phyloP scores from a whole-genome alignment of 1,140 invertebrate genomes.

The Sminthurides bifidus region DNA sequence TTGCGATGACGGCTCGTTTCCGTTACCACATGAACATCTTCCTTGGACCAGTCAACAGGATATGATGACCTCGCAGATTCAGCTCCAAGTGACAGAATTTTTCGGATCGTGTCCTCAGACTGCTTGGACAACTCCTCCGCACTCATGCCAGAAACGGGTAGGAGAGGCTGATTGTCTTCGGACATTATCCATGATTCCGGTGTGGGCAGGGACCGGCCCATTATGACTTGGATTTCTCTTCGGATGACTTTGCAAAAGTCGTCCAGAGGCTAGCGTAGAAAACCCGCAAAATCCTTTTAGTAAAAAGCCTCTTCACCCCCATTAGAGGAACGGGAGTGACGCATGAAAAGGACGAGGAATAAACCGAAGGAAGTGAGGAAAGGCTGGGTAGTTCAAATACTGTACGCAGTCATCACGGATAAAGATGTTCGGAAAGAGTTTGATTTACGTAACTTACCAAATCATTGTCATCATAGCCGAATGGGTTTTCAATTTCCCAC shows the following conservation, averaged over 20 bases:
- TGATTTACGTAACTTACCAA: constrained; percentile 23
- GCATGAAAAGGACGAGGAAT: no score
- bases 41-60: no score
- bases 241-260: constrained; percentile 29
- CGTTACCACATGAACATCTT: neutral
- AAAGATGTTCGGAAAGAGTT: no score
- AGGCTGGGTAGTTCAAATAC: no score
- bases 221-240: constrained; percentile 19
- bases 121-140: constrained; percentile 23
- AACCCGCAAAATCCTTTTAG: no score
- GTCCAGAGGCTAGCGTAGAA: constrained; percentile 24
- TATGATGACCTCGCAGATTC: neutral
- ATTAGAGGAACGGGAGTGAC: no score
- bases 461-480: constrained; percentile 24
- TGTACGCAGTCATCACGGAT: no score
- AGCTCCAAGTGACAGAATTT: neutral
- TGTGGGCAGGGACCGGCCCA: constrained; percentile 12
- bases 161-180: constrained; percentile 18
- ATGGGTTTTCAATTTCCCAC: constrained; percentile 31
- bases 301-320: no score
- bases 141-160: constrained; percentile 9
- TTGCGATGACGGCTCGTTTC: neutral
- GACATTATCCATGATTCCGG: constrained; percentile 22
- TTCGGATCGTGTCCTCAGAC: constrained; percentile 11
- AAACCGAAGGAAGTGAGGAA: no score